phyloP scores from a whole-genome alignment of 2,888 invertebrate genomes.

The Spilosoma lubricipeda region DNA sequence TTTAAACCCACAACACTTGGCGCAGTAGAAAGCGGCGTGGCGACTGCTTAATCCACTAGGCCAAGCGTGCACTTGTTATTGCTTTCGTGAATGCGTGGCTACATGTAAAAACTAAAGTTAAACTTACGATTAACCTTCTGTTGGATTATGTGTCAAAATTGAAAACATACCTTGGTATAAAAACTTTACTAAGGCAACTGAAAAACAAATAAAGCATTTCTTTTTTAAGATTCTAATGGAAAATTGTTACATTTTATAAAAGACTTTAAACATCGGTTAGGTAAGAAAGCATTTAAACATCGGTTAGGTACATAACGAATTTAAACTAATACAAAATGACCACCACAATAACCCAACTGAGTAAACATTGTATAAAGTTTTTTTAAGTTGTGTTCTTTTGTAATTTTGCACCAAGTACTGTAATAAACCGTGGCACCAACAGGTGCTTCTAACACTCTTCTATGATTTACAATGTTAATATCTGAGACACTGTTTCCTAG shows the following conservation, averaged over 20 bases:
- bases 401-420: neutral
- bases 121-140: neutral
- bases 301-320: too few relatives aligned
- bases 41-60: too few relatives aligned
- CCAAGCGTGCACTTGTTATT: neutral
- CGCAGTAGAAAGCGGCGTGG: too few relatives aligned
- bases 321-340: too few relatives aligned
- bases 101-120: neutral
- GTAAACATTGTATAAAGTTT: neutral
- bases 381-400: neutral
- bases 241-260: neutral
- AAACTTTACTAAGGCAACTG: neutral
- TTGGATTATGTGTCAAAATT: neutral
- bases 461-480: constrained; percentile 13
- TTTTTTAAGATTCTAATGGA: neutral
- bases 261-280: too few relatives aligned
- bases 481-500: neutral
- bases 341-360: neutral
- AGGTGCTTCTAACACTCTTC: constrained; percentile 4
- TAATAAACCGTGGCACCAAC: neutral
- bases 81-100: neutral
- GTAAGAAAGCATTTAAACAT: too few relatives aligned
- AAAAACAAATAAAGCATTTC: neutral
- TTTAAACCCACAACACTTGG: too few relatives aligned
- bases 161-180: neutral